Evolutionary conservation across 2,113 vertebrate species (phyloP), one percentile per base, ranked within the genome.

Genomic region (Pollimyrus isidori): DNA sequence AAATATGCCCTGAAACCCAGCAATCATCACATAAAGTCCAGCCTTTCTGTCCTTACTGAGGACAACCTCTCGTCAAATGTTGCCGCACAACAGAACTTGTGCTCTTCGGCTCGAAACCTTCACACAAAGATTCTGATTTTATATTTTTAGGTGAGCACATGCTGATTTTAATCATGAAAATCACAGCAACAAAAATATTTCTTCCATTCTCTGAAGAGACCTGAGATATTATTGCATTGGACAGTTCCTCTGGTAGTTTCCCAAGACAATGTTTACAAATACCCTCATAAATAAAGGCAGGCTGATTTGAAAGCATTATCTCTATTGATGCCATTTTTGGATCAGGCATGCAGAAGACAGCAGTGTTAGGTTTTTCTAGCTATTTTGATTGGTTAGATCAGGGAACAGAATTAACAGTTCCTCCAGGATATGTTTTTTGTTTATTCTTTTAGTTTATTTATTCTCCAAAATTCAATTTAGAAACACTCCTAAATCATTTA

Each of bases 401-500:
- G 85, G n/a, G 46, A 49, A 48, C 42, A 17, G 45, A 85, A 48
- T 26, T 85, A 85, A 26, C 82, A 7, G 19, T 13, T 23, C 82
- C 82, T 46, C 15, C 21, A 85, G 46, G 73, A 80, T 80, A 42
- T 80, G 73, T 80, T 80, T 76, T 42, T 69, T 87, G 21, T 87
- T 35, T 2, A 42, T 46, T 30, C 52, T 50, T 87, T 52, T 62
- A 45, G 30, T 82, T 90, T 88, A 88, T 83, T 88, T 88, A 83
- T 88, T 76, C 48, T 13, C 49, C 48, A 19, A 80, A 82, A 83
- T 39, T 88, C 69, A 65, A 87, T 83, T 83, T 73, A 48, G 35
- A 89, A 87, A 73, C 30, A 30, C 82, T 89, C 89, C 89, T 45
- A 35, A 46, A 86, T 49, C 42, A 86, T 89, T 49, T 49, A 50